These are phyloP conservation scores for Blomia tropicalis DNA, from an alignment of 2,888 invertebrate genomes.

Conservation along the genomic window DNA sequence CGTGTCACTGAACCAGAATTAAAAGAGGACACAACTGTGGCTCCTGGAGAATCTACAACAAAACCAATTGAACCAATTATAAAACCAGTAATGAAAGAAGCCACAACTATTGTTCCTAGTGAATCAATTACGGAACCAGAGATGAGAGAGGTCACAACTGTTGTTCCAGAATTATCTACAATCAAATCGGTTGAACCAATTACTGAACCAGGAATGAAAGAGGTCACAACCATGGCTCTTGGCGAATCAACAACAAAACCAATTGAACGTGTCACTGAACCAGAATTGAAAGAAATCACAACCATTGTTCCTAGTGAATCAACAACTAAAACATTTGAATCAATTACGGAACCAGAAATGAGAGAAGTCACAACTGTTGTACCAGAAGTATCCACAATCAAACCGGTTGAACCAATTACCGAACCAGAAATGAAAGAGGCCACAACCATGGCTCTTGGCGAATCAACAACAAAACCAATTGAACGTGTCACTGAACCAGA, in stretches of 20 bases:
- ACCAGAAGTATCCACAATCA: neutral
- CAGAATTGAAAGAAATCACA: too few relatives aligned
- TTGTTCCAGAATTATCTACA: neutral
- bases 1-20: too few relatives aligned
- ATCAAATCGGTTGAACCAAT: neutral
- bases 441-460: slow-evolving; percentile 16
- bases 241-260: neutral
- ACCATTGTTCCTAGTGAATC: neutral
- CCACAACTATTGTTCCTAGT: neutral
- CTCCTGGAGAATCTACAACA: neutral
- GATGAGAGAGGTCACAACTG: neutral
- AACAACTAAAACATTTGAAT: neutral
- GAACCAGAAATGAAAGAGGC: slow-evolving; percentile 31
- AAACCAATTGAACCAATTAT: neutral
- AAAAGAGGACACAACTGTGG: too few relatives aligned
- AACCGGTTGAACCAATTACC: neutral
- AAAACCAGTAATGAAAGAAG: neutral
- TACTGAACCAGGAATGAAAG: neutral
- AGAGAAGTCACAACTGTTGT: neutral
- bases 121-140: neutral
- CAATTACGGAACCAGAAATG: neutral
- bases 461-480: neutral
- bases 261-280: neutral
- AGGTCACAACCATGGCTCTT: neutral
- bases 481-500: neutral